phyloP scores from a whole-genome alignment of 2,888 invertebrate genomes.

The Fabriciana adippe region DNA sequence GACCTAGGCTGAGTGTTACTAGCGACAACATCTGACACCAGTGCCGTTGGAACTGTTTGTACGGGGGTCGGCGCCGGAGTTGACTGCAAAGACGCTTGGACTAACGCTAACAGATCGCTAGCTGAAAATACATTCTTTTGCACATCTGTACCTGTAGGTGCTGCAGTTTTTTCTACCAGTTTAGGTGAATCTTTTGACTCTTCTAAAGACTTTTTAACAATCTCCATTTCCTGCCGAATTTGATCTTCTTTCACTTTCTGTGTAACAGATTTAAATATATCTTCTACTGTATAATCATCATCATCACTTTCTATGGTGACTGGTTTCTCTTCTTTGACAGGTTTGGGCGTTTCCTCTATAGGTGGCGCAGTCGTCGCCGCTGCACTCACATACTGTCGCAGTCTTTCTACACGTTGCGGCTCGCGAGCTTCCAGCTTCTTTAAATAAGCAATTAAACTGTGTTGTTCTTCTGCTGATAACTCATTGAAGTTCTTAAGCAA shows the following conservation, averaged over 20 bases:
- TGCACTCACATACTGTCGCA: conserved; percentile 88
- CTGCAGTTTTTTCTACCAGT: conserved; percentile 18
- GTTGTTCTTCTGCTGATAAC: conserved; percentile 90
- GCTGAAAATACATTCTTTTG: conserved; percentile 60
- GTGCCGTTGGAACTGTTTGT: conserved; percentile 32
- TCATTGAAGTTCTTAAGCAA: conserved; percentile 90
- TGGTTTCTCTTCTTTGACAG: conserved; percentile 20
- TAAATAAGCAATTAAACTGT: conserved; percentile 90
- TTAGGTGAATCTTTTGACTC: conserved; percentile 51
- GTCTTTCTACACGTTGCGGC: conserved; percentile 88
- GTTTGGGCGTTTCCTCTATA: conserved; percentile 7
- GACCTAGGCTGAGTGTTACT: conserved; percentile 62
- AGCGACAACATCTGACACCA: conserved; percentile 48
- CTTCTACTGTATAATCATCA: conserved; percentile 92
- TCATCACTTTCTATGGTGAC: conserved; percentile 85
- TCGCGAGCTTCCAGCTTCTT: conserved; percentile 90
- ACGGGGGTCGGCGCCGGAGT: conserved; percentile 41
- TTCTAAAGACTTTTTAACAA: conserved; percentile 74
- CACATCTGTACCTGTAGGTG: conserved; percentile 35
- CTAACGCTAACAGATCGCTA: conserved; percentile 64
- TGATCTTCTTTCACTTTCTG: conserved; percentile 86
- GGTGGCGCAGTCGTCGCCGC: conserved; percentile 48
- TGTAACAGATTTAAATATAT: conserved; percentile 88
- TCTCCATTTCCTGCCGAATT: conserved; percentile 82
- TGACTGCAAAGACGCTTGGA: conserved; percentile 68